Evolutionary conservation across 2,888 invertebrate genomes (phyloP), one percentile per base, ranked within the genome.

Genomic region (Apodemia mormo): DNA sequence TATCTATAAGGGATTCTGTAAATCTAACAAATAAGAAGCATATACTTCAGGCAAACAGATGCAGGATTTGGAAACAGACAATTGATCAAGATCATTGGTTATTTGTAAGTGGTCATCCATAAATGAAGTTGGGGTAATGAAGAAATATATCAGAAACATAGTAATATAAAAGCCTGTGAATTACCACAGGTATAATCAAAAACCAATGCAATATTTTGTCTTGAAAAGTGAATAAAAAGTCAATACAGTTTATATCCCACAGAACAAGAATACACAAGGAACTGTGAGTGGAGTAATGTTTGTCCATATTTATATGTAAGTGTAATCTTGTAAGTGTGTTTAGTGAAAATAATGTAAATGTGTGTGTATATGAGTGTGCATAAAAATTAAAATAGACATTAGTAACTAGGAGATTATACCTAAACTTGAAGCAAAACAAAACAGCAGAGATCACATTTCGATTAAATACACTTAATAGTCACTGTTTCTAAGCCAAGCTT

Each of bases 101-200:
- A 52, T 52, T 52, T 52, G 52, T 14, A n/a, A 14, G n/a, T 52
- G 52, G 52, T 52, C 52, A 52, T 52, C 52, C 52, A 52, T 52
- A n/a, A n/a, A n/a, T 52, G n/a, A 52, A n/a, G n/a, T 7, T 52
- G 6, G n/a, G n/a, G n/a, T 52, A 52, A 52, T 52, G 2, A 52
- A 52, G n/a, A 52, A 52, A n/a, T 0, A 52, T 52, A n/a, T 52
- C 52, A n/a, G 52, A 52, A 52, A 52, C 14, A 14, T 14, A n/a
- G 52, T 52, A 52, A 52, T 52, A n/a, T 52, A 52, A n/a, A 52
- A 14, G 12, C 52, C 52, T 52, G n/a, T 3, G 7, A n/a, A 5
- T n/a, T 52, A 6, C 7, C 12, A 52, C n/a, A 52, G n/a, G 52
- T 52, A 12, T 52, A 52, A n/a, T 7, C 5, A 52, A 52, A 2